Conservation (phyloP, 2,113 vertebrate genomes). For the Ctenodactylus gundi region DNA sequence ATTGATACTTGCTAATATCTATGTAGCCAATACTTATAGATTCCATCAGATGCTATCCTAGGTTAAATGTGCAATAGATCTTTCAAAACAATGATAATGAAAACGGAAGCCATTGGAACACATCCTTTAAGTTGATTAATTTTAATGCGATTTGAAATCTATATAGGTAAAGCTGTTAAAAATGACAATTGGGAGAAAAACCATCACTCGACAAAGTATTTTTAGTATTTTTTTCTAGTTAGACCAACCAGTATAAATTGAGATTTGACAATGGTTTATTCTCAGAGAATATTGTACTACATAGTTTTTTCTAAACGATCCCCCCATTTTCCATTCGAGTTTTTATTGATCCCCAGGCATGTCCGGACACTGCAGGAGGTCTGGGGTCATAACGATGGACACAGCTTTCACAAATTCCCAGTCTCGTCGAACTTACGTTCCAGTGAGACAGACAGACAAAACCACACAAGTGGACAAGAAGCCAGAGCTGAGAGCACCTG, state of each 20-base stretch:
- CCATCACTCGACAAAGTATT: neutral
- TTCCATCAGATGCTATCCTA: neutral
- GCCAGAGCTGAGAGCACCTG: no score
- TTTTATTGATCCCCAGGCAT: neutral
- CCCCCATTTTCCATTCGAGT: neutral
- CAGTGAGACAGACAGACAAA: neutral
- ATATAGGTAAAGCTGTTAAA: neutral
- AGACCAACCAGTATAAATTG: neutral
- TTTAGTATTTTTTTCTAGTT: neutral
- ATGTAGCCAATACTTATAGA: neutral
- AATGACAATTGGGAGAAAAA: neutral
- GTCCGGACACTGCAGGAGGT: neutral
- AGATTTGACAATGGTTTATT: neutral
- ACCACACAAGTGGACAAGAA: no score
- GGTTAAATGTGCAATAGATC: constrained; percentile 17
- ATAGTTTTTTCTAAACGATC: neutral
- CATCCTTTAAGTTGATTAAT: neutral
- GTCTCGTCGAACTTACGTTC: neutral
- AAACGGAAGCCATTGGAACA: neutral
- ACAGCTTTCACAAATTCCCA: neutral
- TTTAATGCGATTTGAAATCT: neutral
- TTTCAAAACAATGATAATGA: constrained; percentile 3
- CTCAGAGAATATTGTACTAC: neutral
- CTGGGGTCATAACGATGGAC: neutral
- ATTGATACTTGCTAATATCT: neutral